A percentile compares a stretch with the other conserved stretches of the same genome.
phyloP scores from a whole-genome alignment of 2,888 invertebrate species.

The Drosophila melanosoma region DNA sequence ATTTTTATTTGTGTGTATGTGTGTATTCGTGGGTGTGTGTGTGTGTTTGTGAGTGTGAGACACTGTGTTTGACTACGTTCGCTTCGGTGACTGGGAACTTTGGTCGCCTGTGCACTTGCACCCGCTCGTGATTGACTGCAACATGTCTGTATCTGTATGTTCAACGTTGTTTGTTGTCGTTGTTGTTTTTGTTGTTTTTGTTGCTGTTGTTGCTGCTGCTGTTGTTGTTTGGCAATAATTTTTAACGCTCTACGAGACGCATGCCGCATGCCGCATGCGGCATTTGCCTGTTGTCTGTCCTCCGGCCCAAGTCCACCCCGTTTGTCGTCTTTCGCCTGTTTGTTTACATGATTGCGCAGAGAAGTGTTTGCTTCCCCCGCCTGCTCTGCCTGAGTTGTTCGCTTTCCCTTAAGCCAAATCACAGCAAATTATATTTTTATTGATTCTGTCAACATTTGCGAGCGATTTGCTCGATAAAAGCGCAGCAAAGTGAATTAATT shows the following conservation, averaged over 20 bases:
- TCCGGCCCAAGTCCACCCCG: background rate
- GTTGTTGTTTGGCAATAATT: conserved; percentile 63
- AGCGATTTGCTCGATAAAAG: conserved; percentile 72
- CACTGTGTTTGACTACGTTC: conserved; percentile 78
- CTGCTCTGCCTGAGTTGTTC: conserved; percentile 42
- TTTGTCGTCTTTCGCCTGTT: conserved; percentile 47
- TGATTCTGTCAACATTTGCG: conserved; percentile 72
- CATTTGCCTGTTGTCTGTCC: conserved; percentile 54
- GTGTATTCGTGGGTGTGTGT: conserved; percentile 2
- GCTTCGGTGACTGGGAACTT: conserved; percentile 79
- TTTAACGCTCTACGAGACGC: conserved; percentile 60
- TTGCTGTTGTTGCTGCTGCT: conserved; percentile 5
- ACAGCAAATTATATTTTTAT: conserved; percentile 79
- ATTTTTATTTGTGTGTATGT: background rate
- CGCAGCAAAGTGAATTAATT: conserved; percentile 75
- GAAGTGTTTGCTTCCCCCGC: conserved; percentile 56
- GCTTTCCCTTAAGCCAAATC: conserved; percentile 71
- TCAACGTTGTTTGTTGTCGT: conserved; percentile 36
- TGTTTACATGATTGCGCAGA: conserved; percentile 77
- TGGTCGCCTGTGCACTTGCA: conserved; percentile 71
- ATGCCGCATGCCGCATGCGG: conserved; percentile 67
- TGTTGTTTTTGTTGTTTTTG: conserved; percentile 7
- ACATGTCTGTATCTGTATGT: conserved; percentile 59
- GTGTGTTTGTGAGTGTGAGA: conserved; percentile 31
- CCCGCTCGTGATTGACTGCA: conserved; percentile 77